Base-by-base conservation (phyloP, 1,140 invertebrate genomes). In the Pseudachorutes palmiensis region DNA sequence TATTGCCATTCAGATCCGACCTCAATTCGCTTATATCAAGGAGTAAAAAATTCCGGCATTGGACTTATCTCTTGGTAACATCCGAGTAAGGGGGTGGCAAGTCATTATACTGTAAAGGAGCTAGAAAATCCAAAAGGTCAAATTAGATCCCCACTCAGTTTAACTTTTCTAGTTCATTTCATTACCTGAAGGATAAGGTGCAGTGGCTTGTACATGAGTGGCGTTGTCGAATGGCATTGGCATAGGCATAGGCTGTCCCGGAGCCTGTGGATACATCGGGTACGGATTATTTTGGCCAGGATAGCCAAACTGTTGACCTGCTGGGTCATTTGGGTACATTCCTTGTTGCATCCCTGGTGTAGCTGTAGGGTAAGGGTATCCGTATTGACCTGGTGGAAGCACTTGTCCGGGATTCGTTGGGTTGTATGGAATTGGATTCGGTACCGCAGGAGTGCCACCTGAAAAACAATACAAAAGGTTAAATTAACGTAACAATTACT, bases 221-320 rank as follows among this genome's bases (percentile, higher is more conserved):
- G 51, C 51, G 24, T 55, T 55, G 5, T 55, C 51, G 9, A 19
- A 26, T 19, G 51, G 51, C 51, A 55, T 55, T 55, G 51, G 51
- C 51, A 55, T 55, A 14, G 51, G 51, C 14, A 55, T 14, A 5
- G 9, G 9, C 3, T 26, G 14, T 5, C 51, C 51, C 5, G 51
- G 5, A 41, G 36, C 19, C 5, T 5, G 36, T 41, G 36, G 36
- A 41, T 41, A 41, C 5, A 5, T 19, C 5, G 51, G 51, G 24
- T 55, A 55, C 24, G 51, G 51, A 3, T 55, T 5, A 19, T 45
- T 45, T 45, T 45, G 36, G 19, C 36, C 36, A 55, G 51, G 51
- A 55, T 24, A 12, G 5, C 24, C 5, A 19, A 14, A 14, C 9
- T 9, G 51, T 14, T 19, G 24, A 24, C 51, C 51, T 5, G 5